Conservation (phyloP, 2,113 vertebrate genomes). For the Galeopterus variegatus region DNA sequence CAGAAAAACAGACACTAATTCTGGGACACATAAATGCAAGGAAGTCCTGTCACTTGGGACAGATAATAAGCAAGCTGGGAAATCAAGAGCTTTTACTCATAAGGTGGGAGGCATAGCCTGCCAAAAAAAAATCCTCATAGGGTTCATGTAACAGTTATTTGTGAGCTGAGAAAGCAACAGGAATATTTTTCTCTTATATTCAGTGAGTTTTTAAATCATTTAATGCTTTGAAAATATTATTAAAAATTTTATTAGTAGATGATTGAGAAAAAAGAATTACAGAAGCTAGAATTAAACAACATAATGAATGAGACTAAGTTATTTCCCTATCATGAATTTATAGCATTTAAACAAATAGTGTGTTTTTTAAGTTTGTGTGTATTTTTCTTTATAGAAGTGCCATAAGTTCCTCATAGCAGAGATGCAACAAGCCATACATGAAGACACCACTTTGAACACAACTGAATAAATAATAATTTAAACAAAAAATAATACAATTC, state of each 20-base stretch:
- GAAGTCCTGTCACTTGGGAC: background rate
- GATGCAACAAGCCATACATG: background rate
- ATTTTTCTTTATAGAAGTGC: background rate
- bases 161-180: background rate
- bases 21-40: background rate
- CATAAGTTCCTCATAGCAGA: background rate
- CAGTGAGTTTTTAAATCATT: background rate
- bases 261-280: background rate
- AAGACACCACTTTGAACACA: background rate
- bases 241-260: background rate
- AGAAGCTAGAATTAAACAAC: background rate
- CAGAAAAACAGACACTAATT: background rate
- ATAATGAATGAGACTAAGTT: background rate
- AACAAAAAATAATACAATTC: background rate
- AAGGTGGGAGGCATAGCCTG: background rate
- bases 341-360: background rate
- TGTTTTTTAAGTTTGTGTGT: background rate
- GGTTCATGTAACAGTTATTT: background rate
- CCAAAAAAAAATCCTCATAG: background rate
- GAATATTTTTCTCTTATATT: background rate
- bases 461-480: background rate
- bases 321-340: background rate
- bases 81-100: background rate
- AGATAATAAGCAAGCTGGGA: background rate
- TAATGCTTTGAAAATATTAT: background rate